phyloP scores from a whole-genome alignment of 2,888 invertebrate species.

The Formica aserva region DNA sequence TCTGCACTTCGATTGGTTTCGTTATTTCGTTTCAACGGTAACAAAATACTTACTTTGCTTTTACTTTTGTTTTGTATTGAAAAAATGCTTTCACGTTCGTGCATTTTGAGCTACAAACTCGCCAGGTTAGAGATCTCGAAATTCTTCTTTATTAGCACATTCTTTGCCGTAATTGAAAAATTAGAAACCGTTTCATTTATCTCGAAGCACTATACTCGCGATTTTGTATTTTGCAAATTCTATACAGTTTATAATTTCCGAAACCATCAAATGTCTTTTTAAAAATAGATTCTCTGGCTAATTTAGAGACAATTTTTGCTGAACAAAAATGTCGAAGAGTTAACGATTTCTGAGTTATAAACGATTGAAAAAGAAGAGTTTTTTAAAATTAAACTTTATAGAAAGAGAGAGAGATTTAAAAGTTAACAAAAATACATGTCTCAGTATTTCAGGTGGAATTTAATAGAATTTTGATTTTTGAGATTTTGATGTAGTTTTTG shows the following conservation, averaged over 20 bases:
- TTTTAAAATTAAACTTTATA: not conserved
- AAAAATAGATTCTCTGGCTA: not conserved
- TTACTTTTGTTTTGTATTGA: slow-evolving; percentile 26
- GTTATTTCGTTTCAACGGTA: slow-evolving; percentile 56
- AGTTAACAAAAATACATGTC: not conserved
- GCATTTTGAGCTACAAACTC: not conserved
- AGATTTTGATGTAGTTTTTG: not conserved
- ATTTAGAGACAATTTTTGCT: too few relatives aligned
- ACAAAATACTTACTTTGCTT: slow-evolving; percentile 59
- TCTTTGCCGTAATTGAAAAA: not conserved
- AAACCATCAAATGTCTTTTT: not conserved
- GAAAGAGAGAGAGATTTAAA: not conserved
- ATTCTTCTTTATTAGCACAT: slow-evolving; percentile 15
- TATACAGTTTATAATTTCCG: too few relatives aligned
- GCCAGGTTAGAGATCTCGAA: not conserved
- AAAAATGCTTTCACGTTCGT: slow-evolving; percentile 9
- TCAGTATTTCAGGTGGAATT: not conserved
- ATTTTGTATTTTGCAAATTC: not conserved
- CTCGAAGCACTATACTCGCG: not conserved
- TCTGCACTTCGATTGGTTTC: slow-evolving; percentile 60
- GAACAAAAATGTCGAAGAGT: not conserved
- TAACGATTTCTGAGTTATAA: not conserved
- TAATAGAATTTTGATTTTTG: not conserved
- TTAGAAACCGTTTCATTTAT: not conserved
- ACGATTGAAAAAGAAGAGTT: not conserved